phyloP scores from a whole-genome alignment of 2,113 vertebrate species.

The Mormyrus lacerda region DNA sequence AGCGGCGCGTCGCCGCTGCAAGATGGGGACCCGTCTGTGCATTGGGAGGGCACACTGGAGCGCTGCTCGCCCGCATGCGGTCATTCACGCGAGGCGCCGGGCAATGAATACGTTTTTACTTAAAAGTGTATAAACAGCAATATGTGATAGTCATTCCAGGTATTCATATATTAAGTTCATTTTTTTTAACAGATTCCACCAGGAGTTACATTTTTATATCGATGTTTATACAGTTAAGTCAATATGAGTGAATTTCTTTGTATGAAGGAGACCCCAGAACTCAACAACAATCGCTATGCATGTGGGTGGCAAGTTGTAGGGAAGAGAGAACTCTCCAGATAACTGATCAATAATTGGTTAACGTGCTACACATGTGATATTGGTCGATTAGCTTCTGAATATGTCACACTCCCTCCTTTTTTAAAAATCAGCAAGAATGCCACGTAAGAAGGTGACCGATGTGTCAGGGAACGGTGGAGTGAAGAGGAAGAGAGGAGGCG shows the following conservation, averaged over 20 bases:
- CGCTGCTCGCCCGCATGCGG: background rate
- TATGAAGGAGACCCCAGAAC: background rate
- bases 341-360: background rate
- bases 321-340: background rate
- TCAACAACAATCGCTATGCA: background rate
- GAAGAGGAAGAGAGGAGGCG: constrained; percentile 61
- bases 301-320: background rate
- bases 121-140: background rate
- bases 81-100: background rate
- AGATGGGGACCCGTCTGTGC: background rate
- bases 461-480: constrained; percentile 60
- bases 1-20: background rate
- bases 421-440: constrained; percentile 49
- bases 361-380: background rate
- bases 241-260: background rate
- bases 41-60: background rate
- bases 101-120: background rate
- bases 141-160: background rate
- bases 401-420: background rate
- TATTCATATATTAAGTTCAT: background rate
- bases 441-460: constrained; percentile 70
- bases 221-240: background rate
- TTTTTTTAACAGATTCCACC: background rate
- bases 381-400: background rate
- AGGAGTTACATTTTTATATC: background rate